Evolutionary conservation across 2,797 vertebrate genomes (phyloP).

Genomic region (Chanos chanos): DNA sequence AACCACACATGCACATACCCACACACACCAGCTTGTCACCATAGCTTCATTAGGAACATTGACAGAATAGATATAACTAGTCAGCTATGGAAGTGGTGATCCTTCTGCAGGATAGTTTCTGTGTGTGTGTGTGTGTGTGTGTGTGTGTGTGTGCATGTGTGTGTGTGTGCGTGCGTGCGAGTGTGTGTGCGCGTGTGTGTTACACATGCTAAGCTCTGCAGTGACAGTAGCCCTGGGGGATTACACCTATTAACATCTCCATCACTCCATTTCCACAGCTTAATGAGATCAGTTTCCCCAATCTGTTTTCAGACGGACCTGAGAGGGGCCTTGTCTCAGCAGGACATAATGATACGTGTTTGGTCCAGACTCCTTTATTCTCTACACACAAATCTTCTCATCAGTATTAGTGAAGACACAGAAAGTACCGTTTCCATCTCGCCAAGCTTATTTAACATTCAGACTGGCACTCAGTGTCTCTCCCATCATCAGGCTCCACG

Average conservation of each 20-base stretch:
- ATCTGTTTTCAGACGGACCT: slow-evolving; percentile 31
- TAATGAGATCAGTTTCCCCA: slow-evolving; percentile 36
- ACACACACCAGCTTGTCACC: too few species aligned
- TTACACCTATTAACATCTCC: slow-evolving; percentile 48
- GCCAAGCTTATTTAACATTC: too few species aligned
- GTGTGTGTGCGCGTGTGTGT: not conserved
- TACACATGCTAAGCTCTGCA: not conserved
- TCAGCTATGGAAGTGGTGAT: too few species aligned
- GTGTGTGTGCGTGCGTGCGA: not conserved
- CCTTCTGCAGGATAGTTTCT: too few species aligned
- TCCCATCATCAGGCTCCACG: too few species aligned
- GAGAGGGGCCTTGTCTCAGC: not conserved
- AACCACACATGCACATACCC: too few species aligned
- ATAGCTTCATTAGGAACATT: too few species aligned
- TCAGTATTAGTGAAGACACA: too few species aligned
- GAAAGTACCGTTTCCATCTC: too few species aligned
- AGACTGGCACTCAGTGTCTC: too few species aligned
- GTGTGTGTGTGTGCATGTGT: slow-evolving; percentile 21
- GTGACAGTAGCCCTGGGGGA: slow-evolving; percentile 15
- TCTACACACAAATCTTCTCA: not conserved
- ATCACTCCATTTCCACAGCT: slow-evolving; percentile 32
- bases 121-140: not conserved
- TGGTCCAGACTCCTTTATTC: not conserved
- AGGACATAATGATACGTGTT: not conserved
- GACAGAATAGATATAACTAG: too few species aligned